Conservation (phyloP, 2,113 vertebrate genomes). For the Barbus barbus region DNA sequence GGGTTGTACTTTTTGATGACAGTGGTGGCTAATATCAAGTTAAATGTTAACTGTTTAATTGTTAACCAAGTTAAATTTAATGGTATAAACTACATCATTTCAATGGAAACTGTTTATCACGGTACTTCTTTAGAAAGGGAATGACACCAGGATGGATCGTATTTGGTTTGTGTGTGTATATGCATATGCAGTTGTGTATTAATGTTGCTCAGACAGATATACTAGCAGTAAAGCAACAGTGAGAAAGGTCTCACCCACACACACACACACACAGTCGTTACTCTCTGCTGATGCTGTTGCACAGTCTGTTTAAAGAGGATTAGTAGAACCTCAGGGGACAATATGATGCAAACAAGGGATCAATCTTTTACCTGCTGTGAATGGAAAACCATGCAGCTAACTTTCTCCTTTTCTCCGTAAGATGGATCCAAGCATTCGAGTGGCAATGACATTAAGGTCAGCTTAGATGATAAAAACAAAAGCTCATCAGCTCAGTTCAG, state of each 20-base stretch:
- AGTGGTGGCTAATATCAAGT: background rate
- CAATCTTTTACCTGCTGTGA: conserved; percentile 48
- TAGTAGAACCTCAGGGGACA: conserved; percentile 52
- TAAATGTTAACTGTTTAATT: background rate
- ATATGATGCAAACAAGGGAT: conserved; percentile 57
- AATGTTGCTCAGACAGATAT: background rate
- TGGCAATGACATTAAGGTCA: conserved; percentile 23
- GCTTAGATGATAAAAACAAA: conserved; percentile 3
- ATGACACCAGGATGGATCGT: background rate
- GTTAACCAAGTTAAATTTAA: background rate
- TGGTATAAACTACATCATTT: background rate
- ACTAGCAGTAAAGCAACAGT: background rate
- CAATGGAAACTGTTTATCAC: background rate
- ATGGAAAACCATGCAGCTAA: conserved; percentile 43
- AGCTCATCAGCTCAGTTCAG: background rate
- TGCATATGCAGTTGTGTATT: background rate
- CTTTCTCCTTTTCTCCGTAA: conserved; percentile 3
- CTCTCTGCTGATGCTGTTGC: conserved; percentile 27
- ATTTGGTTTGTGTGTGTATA: background rate
- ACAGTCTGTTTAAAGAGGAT: conserved; percentile 52
- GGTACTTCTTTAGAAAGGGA: background rate
- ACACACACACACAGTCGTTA: background rate
- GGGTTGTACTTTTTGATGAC: background rate
- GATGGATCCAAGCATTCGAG: background rate
- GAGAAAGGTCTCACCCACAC: background rate